Conservation (phyloP, 2,888 invertebrate species). For the Taphrorychus bicolor region DNA sequence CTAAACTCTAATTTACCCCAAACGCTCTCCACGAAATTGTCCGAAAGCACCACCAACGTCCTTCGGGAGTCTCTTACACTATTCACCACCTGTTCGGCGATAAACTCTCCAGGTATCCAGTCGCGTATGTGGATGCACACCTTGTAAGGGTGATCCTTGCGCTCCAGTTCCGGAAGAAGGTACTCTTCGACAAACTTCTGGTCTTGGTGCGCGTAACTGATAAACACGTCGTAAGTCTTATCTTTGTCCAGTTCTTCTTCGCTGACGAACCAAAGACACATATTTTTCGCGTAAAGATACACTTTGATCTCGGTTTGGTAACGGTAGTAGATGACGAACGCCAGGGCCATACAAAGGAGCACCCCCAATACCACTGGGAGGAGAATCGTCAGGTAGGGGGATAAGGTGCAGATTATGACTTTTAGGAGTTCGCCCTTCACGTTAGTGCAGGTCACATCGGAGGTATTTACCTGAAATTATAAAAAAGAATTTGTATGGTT, state of each 20-base stretch:
- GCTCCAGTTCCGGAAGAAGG: constrained; percentile 72
- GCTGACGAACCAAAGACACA: constrained; percentile 69
- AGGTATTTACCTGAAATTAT: constrained; percentile 32
- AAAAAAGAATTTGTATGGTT: constrained; percentile 1
- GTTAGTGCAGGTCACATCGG: constrained; percentile 31
- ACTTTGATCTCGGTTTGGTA: constrained; percentile 70
- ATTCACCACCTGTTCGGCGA: constrained; percentile 73
- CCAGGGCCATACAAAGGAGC: constrained; percentile 50
- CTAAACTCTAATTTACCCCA: constrained; percentile 81
- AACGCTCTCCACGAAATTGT: constrained; percentile 75
- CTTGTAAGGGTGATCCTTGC: constrained; percentile 68
- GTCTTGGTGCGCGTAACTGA: constrained; percentile 82
- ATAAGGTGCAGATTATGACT: constrained; percentile 51
- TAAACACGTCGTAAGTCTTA: constrained; percentile 77
- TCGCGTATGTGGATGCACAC: constrained; percentile 78
- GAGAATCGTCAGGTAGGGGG: constrained; percentile 34
- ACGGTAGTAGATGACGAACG: constrained; percentile 61
- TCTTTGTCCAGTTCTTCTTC: constrained; percentile 75
- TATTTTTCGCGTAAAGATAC: constrained; percentile 68
- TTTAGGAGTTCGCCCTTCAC: constrained; percentile 47
- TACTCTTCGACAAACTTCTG: constrained; percentile 72
- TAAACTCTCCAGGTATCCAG: constrained; percentile 77
- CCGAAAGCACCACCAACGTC: constrained; percentile 73
- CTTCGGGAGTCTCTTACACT: constrained; percentile 75
- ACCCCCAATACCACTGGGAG: constrained; percentile 52